A percentile compares a stretch with the other conserved stretches of the same genome.
Conservation (phyloP, 1,140 invertebrate genomes). For the Ceratosolen solmsi region DNA sequence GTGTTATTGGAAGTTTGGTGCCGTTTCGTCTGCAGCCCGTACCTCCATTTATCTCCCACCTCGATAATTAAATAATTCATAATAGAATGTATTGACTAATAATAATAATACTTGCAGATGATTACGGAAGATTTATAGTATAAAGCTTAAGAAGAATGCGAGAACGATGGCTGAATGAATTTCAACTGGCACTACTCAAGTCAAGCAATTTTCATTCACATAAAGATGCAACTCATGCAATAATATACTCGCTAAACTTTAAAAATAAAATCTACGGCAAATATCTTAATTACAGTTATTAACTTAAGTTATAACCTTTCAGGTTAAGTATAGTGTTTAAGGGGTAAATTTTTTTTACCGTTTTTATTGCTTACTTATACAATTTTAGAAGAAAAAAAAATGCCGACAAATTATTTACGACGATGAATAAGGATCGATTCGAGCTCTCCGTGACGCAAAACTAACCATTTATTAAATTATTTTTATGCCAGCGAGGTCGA, state of each 20-base stretch:
- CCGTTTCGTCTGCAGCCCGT: no score
- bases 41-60: no score
- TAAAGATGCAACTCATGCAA: neutral
- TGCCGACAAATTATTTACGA: neutral
- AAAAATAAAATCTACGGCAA: neutral
- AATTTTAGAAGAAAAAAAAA: neutral
- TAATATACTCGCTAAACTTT: neutral
- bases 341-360: neutral
- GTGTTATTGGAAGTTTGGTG: no score
- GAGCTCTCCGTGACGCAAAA: neutral
- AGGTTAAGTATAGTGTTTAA: neutral
- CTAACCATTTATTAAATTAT: neutral
- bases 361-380: neutral
- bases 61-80: no score
- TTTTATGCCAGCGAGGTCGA: neutral
- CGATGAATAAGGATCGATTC: neutral
- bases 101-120: no score
- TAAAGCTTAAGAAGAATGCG: no score
- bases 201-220: neutral
- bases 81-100: no score
- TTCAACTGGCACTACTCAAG: no score
- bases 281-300: conserved; percentile 5
- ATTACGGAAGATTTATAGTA: neutral
- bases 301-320: neutral
- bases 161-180: no score